Percentiles rank a stretch among this genome's conserved stretches.
Conservation (phyloP, 2,113 vertebrate species). For the Proteles cristata region DNA sequence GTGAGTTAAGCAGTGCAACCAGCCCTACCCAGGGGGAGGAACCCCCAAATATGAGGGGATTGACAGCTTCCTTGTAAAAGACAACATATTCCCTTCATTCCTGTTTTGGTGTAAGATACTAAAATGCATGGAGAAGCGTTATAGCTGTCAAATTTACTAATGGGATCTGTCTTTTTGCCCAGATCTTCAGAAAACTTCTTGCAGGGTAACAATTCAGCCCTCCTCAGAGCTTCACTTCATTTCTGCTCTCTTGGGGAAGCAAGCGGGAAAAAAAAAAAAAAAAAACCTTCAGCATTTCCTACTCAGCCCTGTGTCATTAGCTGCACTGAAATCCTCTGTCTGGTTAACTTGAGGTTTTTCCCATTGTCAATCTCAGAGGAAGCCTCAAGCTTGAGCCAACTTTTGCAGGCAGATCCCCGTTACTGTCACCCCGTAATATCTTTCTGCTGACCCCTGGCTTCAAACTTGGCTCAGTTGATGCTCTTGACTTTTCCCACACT, state of each 20-base stretch:
- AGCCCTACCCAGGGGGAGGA: not conserved
- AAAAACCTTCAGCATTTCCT: slow-evolving; percentile 72
- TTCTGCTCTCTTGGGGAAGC: slow-evolving; percentile 71
- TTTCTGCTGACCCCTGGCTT: slow-evolving; percentile 42
- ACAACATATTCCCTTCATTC: not conserved
- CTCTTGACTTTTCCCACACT: slow-evolving; percentile 67
- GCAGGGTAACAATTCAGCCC: slow-evolving; percentile 37
- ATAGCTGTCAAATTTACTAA: slow-evolving; percentile 75
- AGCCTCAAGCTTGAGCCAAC: slow-evolving; percentile 52
- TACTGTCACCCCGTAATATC: slow-evolving; percentile 44
- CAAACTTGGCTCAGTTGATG: slow-evolving; percentile 15
- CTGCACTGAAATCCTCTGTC: slow-evolving; percentile 57
- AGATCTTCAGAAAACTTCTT: slow-evolving; percentile 71
- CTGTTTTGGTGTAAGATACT: slow-evolving; percentile 57
- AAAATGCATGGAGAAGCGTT: slow-evolving; percentile 36
- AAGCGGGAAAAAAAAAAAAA: slow-evolving; percentile 78
- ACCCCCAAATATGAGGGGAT: not conserved
- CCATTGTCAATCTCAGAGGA: slow-evolving; percentile 70
- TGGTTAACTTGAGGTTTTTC: slow-evolving; percentile 67
- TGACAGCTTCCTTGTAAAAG: slow-evolving; percentile 26
- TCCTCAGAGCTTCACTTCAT: slow-evolving; percentile 71
- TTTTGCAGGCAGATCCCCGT: slow-evolving; percentile 54
- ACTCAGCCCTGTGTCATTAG: slow-evolving; percentile 62
- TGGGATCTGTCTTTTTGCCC: slow-evolving; percentile 59
- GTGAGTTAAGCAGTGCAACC: not conserved